A percentile compares a stretch with the other conserved stretches of the same genome.
Conservation (phyloP, 1,140 invertebrate genomes). For the Pseudachorutes palmiensis region DNA sequence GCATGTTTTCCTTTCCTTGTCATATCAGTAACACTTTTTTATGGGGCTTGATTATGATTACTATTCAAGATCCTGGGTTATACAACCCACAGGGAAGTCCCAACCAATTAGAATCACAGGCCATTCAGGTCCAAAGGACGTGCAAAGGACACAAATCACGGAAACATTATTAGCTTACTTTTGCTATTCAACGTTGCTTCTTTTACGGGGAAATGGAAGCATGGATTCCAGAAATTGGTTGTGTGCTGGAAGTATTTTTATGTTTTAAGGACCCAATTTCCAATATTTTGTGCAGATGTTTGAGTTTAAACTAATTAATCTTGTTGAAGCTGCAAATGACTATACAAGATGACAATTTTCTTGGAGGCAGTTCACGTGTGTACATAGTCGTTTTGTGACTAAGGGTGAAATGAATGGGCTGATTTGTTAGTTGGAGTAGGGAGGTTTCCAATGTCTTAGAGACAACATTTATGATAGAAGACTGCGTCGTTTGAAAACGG, state of each 20-base stretch:
- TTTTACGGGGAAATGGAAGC: not conserved
- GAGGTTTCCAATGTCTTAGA: not conserved
- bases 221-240: not conserved
- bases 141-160: not conserved
- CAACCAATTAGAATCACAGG: not conserved
- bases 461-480: not conserved
- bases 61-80: too few species aligned
- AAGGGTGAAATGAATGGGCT: not conserved
- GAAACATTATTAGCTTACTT: not conserved
- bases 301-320: not conserved
- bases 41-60: not conserved
- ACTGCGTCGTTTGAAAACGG: too few species aligned
- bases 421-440: not conserved
- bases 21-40: not conserved
- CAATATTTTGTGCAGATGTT: not conserved
- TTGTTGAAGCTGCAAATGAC: not conserved
- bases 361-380: not conserved
- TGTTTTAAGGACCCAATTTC: too few species aligned
- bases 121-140: not conserved
- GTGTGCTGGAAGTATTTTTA: too few species aligned
- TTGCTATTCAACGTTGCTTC: not conserved
- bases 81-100: not conserved
- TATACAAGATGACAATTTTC: too few species aligned
- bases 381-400: not conserved
- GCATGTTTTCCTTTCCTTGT: not conserved